Percentiles rank a stretch among this genome's conserved stretches.
These are phyloP conservation scores for Drosophila fungiperda DNA, from an alignment of 2,888 invertebrate species.

Conservation along the genomic window DNA sequence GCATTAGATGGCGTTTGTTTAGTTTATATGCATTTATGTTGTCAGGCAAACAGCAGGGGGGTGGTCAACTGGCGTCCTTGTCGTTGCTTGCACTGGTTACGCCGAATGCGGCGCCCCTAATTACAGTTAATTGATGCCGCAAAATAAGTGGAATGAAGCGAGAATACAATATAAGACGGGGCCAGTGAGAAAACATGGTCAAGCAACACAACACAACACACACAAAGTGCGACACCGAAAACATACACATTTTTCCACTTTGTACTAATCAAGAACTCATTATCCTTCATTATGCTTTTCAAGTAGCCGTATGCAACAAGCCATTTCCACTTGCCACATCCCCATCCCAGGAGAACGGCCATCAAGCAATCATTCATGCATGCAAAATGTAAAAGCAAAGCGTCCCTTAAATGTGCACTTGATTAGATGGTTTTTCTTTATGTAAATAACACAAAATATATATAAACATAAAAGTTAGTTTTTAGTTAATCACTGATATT, in stretches of 20 bases:
- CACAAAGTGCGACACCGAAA: slow-evolving; percentile 15
- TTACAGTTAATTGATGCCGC: slow-evolving; percentile 65
- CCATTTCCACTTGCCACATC: neutral
- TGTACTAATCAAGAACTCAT: slow-evolving; percentile 74
- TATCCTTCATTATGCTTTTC: slow-evolving; percentile 70
- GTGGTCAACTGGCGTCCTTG: slow-evolving; percentile 6
- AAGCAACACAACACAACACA: slow-evolving; percentile 1
- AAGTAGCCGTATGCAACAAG: slow-evolving; percentile 44
- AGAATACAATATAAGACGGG: slow-evolving; percentile 8
- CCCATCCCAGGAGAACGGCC: neutral
- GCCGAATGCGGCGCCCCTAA: slow-evolving; percentile 54
- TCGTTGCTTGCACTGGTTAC: slow-evolving; percentile 37
- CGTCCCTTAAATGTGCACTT: neutral
- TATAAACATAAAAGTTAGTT: neutral
- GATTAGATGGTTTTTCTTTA: neutral
- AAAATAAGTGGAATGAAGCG: slow-evolving; percentile 4
- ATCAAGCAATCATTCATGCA: slow-evolving; percentile 6
- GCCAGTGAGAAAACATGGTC: slow-evolving; percentile 11
- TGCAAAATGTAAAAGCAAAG: neutral
- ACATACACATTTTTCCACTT: slow-evolving; percentile 74
- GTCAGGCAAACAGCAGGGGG: neutral
- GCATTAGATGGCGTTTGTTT: slow-evolving; percentile 7
- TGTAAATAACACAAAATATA: neutral
- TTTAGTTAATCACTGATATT: neutral
- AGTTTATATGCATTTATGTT: slow-evolving; percentile 11